Conservation (phyloP, 92 coral and sea anemone genomes). For the Porites lobata region DNA sequence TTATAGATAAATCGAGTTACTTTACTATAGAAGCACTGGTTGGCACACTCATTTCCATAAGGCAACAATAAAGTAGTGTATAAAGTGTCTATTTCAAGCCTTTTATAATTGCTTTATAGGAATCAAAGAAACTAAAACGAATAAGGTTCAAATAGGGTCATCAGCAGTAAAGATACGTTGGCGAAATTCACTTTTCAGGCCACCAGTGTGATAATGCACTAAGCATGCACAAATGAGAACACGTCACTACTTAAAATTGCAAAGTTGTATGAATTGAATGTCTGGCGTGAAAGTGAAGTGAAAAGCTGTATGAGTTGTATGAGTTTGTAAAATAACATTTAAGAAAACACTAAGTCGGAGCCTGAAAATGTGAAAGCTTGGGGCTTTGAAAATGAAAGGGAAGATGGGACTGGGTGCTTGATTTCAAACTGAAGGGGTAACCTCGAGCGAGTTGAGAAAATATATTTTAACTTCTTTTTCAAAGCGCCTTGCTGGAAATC, state of each 20-base stretch:
- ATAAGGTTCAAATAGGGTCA: not conserved
- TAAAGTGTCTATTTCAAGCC: too few relatives aligned
- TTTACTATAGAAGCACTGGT: not conserved
- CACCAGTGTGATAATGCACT: not conserved
- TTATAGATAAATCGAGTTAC: not conserved
- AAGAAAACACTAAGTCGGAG: not conserved
- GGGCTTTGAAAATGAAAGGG: conserved; percentile 22
- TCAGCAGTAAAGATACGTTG: not conserved
- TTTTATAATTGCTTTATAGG: too few relatives aligned
- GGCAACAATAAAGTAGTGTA: not conserved
- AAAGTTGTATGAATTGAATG: not conserved
- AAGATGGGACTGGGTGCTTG: not conserved
- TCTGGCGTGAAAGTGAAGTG: conserved; percentile 1
- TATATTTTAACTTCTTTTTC: not conserved
- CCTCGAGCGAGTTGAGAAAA: not conserved
- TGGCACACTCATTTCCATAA: not conserved
- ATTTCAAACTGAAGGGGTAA: not conserved
- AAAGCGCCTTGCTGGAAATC: not conserved
- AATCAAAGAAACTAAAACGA: too few relatives aligned
- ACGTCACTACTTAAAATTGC: not conserved
- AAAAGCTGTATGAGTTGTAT: not conserved
- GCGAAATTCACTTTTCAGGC: not conserved
- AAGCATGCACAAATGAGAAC: conserved; percentile 6
- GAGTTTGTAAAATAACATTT: conserved; percentile 7
- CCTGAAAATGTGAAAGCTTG: not conserved